Base-by-base conservation (phyloP, 2,888 invertebrate genomes). In the Pollenia amentaria region DNA sequence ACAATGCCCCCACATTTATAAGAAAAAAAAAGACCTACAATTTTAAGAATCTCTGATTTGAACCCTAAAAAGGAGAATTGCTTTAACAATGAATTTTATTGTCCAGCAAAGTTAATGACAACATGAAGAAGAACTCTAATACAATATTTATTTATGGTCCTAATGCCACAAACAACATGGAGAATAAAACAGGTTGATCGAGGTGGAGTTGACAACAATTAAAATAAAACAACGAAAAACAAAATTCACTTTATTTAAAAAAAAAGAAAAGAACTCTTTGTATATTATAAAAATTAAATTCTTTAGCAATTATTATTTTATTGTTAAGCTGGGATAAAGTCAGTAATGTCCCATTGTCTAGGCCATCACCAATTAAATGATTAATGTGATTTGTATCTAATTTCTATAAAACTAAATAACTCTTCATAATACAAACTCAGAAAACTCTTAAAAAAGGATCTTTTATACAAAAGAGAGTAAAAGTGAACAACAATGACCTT, bases 301-400 rank as follows among this genome's bases (percentile, higher is more conserved):
- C 79, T 46, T 79, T 80, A 70, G 46, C 73, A 81, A 81, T 82
- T 82, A 79, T 72, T 64, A 29, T 73, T 67, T 67, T 51, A 88
- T 72, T 82, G 65, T 77, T 75, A 57, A 10, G 40, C 10, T 67
- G 60, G 62, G 57, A 60, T 76, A 46, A n/a, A 57, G 65, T 16
- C 42, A 48, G 53, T 38, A 14, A 44, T 44, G 12, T 60, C 57
- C 62, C 69, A 78, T 89, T 88, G 89, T 89, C 77, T 9, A 29
- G 62, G 70, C 85, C 83, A 64, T 88, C 88, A 89, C 87, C 88
- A 84, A 85, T 88, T 72, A 76, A 81, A 85, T 89, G 89, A 88
- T 89, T 88, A 89, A 89, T 89, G 88, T 73, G 88, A 88, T 87
- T 88, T 88, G 70, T 84, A 82, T 79, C 75, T 76, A 69, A 85